Evolutionary conservation across 2,888 invertebrate genomes (phyloP).

Genomic region (Drosophila formosana): DNA sequence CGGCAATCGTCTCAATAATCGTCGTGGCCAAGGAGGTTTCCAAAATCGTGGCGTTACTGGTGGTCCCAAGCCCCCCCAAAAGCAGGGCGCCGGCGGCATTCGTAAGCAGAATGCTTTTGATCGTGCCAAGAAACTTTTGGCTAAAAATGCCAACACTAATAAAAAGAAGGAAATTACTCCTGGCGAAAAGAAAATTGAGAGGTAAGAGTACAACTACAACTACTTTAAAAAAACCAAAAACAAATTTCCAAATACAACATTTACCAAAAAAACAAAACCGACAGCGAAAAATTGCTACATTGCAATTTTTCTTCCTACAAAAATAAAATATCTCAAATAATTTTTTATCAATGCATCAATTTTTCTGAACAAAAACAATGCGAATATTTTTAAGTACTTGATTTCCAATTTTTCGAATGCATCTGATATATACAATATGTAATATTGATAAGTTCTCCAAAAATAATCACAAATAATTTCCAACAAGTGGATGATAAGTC

Average conservation of each 20-base stretch:
- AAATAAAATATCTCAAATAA: constrained; percentile 51
- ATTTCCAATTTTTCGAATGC: constrained; percentile 53
- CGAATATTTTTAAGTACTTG: constrained; percentile 54
- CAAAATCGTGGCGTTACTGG: constrained; percentile 84
- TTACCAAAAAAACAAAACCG: constrained; percentile 37
- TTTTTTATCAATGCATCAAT: constrained; percentile 53
- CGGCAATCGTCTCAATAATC: constrained; percentile 82
- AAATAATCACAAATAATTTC: constrained; percentile 33
- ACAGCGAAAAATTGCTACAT: constrained; percentile 44
- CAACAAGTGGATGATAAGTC: constrained; percentile 25
- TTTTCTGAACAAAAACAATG: constrained; percentile 16
- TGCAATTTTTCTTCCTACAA: constrained; percentile 55
- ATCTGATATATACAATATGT: constrained; percentile 33
- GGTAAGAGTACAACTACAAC: constrained; percentile 83
- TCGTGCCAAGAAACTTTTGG: constrained; percentile 86
- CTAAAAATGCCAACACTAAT: constrained; percentile 85
- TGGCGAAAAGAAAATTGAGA: constrained; percentile 85
- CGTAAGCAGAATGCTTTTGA: constrained; percentile 86
- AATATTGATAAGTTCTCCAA: constrained; percentile 26
- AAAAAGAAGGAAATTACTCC: constrained; percentile 86
- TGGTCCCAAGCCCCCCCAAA: constrained; percentile 84
- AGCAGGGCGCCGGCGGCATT: constrained; percentile 85
- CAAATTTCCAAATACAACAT: constrained; percentile 32
- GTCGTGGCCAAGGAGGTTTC: constrained; percentile 85
- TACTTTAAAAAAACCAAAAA: constrained; percentile 56